Base-by-base conservation (phyloP, 2,113 vertebrate genomes). In the Tetraodon nigroviridis region DNA sequence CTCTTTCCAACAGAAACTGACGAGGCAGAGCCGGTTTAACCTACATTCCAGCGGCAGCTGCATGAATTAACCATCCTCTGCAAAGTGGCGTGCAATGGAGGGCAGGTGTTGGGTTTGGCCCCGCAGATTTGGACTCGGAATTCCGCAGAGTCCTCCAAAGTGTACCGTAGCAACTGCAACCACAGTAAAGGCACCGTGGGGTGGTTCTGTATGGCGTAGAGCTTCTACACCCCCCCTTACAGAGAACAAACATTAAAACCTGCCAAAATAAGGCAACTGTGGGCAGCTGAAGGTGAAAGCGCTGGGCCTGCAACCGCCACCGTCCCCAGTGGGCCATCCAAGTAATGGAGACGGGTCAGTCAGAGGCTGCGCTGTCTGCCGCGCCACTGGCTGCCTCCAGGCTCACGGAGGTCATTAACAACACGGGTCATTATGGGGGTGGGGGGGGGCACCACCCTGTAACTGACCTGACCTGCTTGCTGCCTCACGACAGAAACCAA, bases 361-460 rank as follows among this genome's bases (percentile, higher is more conserved):
- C 58, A 41, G 70, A 63, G 87, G 87, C 83, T 83, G 84, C 50
- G 46, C 71, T 37, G 84, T 87, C 84, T 88, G 86, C 72, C 74
- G 51, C 41, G 45, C 77, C 86, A 86, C 87, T 88, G 66, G 73
- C 48, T 69, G 76, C 71, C 78, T 76, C 71, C 63, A 29, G 78
- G 84, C 73, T 67, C 73, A 58, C 54, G 69, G 69, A 72, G 84
- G 86, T 86, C 83, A 82, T 89, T 87, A 87, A 69, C 77, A 54
- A 84, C 75, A 63, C 15, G 55, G 79, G 83, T 85, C 81, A 86
- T 86, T 86, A 87, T 61, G 22, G 59, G 51, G 67, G 72, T 24
- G 22, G 22, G 5, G 48, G 62, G 71, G 50, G 53, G 61, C 55
- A 80, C 80, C 72, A 71, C 64, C 66, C 49, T 63, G 54, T 72